Percentiles rank a stretch among this genome's conserved stretches.
Conservation (phyloP, 1,140 invertebrate species). For the Solenopsis fugax region DNA sequence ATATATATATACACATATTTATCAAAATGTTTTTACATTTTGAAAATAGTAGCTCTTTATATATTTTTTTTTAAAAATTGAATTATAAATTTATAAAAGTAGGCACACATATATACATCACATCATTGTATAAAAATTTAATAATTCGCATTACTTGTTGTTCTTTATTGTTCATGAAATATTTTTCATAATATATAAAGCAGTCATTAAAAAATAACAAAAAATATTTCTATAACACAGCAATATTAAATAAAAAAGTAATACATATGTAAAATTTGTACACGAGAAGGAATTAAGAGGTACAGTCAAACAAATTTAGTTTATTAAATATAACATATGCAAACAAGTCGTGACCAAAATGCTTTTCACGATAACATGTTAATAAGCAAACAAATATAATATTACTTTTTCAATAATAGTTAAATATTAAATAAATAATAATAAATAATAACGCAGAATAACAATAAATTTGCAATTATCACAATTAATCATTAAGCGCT, state of each 20-base stretch:
- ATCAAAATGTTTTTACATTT: not conserved
- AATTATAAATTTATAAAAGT: conserved; percentile 30
- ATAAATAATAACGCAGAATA: conserved; percentile 64
- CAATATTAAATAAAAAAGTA: conserved; percentile 24
- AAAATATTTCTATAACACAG: conserved; percentile 29
- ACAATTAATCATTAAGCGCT: conserved; percentile 8
- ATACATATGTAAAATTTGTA: conserved; percentile 41
- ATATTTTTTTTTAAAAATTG: not conserved
- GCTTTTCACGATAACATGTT: conserved; percentile 59
- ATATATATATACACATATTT: not conserved
- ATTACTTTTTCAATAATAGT: conserved; percentile 66
- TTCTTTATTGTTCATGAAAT: conserved; percentile 55
- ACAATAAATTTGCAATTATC: conserved; percentile 58
- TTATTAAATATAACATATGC: conserved; percentile 68
- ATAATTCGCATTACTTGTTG: conserved; percentile 24
- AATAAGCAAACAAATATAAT: conserved; percentile 68
- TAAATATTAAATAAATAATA: conserved; percentile 68
- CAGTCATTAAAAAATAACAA: conserved; percentile 55
- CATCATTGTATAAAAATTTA: conserved; percentile 8
- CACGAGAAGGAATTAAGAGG: conserved; percentile 25
- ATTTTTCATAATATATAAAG: conserved; percentile 40
- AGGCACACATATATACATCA: not conserved
- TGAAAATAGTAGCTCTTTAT: not conserved
- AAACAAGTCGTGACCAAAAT: conserved; percentile 58
- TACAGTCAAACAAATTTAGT: conserved; percentile 53